Base-by-base conservation (phyloP, 2,888 invertebrate species). In the Brenthis ino region DNA sequence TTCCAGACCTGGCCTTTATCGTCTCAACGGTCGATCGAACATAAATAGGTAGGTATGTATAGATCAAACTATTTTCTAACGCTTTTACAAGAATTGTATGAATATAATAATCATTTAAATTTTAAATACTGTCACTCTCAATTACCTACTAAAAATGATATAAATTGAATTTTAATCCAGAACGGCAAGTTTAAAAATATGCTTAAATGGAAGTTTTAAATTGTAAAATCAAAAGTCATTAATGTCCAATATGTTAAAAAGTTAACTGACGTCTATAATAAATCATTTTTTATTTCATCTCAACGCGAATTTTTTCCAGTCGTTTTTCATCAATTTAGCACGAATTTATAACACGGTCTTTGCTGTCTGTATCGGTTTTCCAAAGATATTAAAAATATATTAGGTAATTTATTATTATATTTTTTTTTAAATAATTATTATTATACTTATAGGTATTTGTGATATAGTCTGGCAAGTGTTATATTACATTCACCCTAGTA, bases 291-390 rank as follows among this genome's bases (percentile, higher is more conserved):
- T 89, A 88, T 90, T 89, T 87, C 89, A 88, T 89, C 86, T 87
- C 87, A 79, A 82, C 84, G 85, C 84, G 86, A 87, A 88, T 88
- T 88, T 89, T 70, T 72, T 87, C 87, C 86, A 79, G 87, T 88
- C 88, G 86, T 90, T 91, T 91, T 92, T 92, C 92, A 90, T 91
- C 90, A 91, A 90, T 91, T 91, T 90, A 89, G 90, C 89, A 84
- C 84, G 87, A 87, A 86, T 88, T 55, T 51, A 53, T 37, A 58
- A 43, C 57, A 55, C 14, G 63, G 61, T 28, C 51, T 11, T 6
- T 55, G 65, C 57, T 13, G 14, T n/a, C 13, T 68, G 43, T 47
- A 24, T 61, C 28, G 11, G 14, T 56, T 28, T 14, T 13, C 37
- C 37, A 37, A 8, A 37, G 6, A 37, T 6, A 37, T 37, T 37